Evolutionary conservation across 1,140 invertebrate species (phyloP).

Genomic region (Glomeris maerens): DNA sequence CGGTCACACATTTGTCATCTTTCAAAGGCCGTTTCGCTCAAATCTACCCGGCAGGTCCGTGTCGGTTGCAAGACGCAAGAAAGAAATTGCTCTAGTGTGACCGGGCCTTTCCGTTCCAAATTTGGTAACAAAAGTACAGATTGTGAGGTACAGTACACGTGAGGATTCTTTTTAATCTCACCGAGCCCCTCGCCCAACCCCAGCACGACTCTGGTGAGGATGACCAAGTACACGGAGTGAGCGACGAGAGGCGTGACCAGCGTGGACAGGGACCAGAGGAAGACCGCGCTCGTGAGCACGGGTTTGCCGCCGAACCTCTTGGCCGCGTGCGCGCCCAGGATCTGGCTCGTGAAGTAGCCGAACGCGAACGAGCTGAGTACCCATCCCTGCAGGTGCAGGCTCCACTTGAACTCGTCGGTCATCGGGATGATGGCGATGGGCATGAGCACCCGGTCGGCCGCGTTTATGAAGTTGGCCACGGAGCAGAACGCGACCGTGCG

Average conservation of each 20-base stretch:
- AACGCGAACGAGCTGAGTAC: constrained; percentile 62
- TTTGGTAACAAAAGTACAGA: too few species aligned
- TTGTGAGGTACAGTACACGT: too few species aligned
- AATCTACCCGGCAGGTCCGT: too few species aligned
- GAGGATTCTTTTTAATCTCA: constrained; percentile 30
- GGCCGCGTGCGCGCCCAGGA: constrained; percentile 54
- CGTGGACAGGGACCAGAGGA: constrained; percentile 61
- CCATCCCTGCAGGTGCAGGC: constrained; percentile 57
- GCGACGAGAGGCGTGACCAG: constrained; percentile 54
- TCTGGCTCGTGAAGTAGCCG: constrained; percentile 61
- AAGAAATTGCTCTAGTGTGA: too few species aligned
- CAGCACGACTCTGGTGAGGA: constrained; percentile 48
- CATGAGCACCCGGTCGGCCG: constrained; percentile 65
- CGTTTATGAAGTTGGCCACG: constrained; percentile 62
- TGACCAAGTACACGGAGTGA: constrained; percentile 44
- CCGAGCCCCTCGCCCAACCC: constrained; percentile 63
- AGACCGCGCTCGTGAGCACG: constrained; percentile 51
- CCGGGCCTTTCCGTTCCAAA: too few species aligned
- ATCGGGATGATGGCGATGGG: constrained; percentile 63
- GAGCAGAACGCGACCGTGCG: constrained; percentile 52
- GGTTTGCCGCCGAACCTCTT: constrained; percentile 55
- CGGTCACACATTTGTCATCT: too few species aligned
- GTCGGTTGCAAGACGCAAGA: too few species aligned
- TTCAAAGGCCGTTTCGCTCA: too few species aligned
- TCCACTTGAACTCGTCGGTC: constrained; percentile 58